Evolutionary conservation across 53 echinoderm and acorn worm genomes (phyloP).

Genomic region (Astropecten irregularis): DNA sequence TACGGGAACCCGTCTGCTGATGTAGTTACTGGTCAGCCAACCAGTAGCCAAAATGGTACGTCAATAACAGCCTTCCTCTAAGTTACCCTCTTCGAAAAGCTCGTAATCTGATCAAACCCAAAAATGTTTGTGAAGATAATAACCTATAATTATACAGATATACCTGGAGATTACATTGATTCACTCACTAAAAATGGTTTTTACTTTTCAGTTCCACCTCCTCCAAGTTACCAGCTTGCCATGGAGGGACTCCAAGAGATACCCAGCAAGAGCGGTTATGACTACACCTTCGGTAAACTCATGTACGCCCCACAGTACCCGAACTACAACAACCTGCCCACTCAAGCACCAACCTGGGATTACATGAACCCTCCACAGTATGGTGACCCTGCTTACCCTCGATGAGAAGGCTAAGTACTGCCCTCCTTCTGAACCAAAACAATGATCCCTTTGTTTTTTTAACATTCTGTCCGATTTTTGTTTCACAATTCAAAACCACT

Average conservation of each 20-base stretch:
- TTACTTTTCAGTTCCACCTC: slow-evolving; percentile 28
- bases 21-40: background rate
- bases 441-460: no score
- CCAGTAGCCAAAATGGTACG: background rate
- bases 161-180: background rate
- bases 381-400: background rate
- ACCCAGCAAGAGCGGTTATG: slow-evolving; percentile 52
- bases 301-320: slow-evolving; percentile 68
- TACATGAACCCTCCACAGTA: slow-evolving; percentile 2
- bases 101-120: background rate
- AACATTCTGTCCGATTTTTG: no score
- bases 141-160: background rate
- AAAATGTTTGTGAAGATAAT: background rate
- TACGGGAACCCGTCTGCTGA: background rate
- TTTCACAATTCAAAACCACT: no score
- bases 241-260: slow-evolving; percentile 56
- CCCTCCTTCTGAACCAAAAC: no score
- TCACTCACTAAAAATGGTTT: background rate
- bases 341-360: no score
- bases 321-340: slow-evolving; percentile 50
- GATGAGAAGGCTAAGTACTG: no score
- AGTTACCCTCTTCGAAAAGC: background rate
- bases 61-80: no score
- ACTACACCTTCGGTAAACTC: slow-evolving; percentile 62
- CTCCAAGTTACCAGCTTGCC: slow-evolving; percentile 63